A percentile compares a stretch with the other conserved stretches of the same genome.
Evolutionary conservation across 1,140 invertebrate genomes (phyloP).

Genomic region (Drosophila parvula): DNA sequence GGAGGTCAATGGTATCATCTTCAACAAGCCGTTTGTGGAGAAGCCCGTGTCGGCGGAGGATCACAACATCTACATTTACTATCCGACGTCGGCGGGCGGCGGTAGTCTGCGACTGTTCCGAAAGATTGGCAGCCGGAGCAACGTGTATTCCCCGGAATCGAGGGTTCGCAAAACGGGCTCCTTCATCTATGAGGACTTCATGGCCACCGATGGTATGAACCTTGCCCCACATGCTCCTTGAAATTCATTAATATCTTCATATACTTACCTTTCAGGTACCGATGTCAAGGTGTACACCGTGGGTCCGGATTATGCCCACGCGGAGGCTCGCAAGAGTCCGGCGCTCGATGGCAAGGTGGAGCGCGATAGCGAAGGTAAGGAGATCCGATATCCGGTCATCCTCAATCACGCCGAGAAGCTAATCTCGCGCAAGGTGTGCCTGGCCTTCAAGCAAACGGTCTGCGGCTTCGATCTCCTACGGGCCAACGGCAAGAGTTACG

Average conservation of each 20-base stretch:
- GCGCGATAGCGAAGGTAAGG: slow-evolving; percentile 98
- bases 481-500: slow-evolving; percentile 99
- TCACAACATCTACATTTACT: slow-evolving; percentile 99
- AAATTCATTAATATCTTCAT: slow-evolving; percentile 53
- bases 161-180: slow-evolving; percentile 98
- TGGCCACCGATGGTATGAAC: slow-evolving; percentile 97
- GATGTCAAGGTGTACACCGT: slow-evolving; percentile 88
- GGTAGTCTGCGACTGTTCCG: slow-evolving; percentile 98
- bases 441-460: slow-evolving; percentile 99
- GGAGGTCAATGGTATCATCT: slow-evolving; percentile 98
- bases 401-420: slow-evolving; percentile 98
- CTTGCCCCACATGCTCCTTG: slow-evolving; percentile 9
- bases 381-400: slow-evolving; percentile 99
- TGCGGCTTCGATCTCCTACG: slow-evolving; percentile 99
- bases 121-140: slow-evolving; percentile 99
- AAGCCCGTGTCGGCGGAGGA: slow-evolving; percentile 95
- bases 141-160: slow-evolving; percentile 98
- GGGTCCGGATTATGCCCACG: slow-evolving; percentile 99
- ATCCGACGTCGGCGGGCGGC: slow-evolving; percentile 98
- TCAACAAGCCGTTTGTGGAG: slow-evolving; percentile 99
- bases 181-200: slow-evolving; percentile 99
- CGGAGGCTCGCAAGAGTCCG: slow-evolving; percentile 99
- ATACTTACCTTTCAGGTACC: slow-evolving; percentile 85
- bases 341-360: slow-evolving; percentile 99
- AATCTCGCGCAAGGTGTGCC: slow-evolving; percentile 98